Evolutionary conservation across 2,888 invertebrate species (phyloP), one percentile per base, ranked within the genome.

Genomic region (Cerastis leucographa): DNA sequence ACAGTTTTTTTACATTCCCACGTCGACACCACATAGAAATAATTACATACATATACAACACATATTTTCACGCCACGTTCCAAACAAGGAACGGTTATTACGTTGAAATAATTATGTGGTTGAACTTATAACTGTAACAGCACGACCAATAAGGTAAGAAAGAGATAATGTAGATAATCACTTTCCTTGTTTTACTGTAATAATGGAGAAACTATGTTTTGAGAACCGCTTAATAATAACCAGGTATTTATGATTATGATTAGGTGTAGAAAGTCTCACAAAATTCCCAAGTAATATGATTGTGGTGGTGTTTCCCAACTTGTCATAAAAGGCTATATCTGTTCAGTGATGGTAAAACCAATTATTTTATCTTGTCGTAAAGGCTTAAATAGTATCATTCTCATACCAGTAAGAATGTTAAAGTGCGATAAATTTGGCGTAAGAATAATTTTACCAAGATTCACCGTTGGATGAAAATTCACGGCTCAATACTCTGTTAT

Each of bases 31-130:
- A 69, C 69, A 80, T 88, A 76, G 59, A 74, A 82, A 88, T 86
- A 85, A 89, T 87, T 85, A 79, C 79, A 84, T 66, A 82, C 80
- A 51, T 76, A 67, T 25, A 64, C 42, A 64, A 78, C 83, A 86
- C 84, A 88, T 86, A 86, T 81, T 85, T 86, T 85, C 89, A 88
- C 86, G 87, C 88, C 74, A 88, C 75, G 40, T 51, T 78, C 85
- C 87, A 49, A 78, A 87, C 77, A 78, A 62, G 88, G 76, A 72
- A 71, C 22, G 12, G 65, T 80, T 80, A 88, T 88, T 87, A 87
- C 76, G 69, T 80, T 70, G 76, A 74, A 80, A 88, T 87, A 85
- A 87, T 87, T 88, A 88, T 80, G 80, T 83, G 61, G 78, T 83
- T 78, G 64, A 74, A 78, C 77, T 76, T 80, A 74, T 70, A 83